Evolutionary conservation across 2,888 invertebrate genomes (phyloP), one percentile per base, ranked within the genome.

Genomic region (Dryocosmus kuriphilus): DNA sequence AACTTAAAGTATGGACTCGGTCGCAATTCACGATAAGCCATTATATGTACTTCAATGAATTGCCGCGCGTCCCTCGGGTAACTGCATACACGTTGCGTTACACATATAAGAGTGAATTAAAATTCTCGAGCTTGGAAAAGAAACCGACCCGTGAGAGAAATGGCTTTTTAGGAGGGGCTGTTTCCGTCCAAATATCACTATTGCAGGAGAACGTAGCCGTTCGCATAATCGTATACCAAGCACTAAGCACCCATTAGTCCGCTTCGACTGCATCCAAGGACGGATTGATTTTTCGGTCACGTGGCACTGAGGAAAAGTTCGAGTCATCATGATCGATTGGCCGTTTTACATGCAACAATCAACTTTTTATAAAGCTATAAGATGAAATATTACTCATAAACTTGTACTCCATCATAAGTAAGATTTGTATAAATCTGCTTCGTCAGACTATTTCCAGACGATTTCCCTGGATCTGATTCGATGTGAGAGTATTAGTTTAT

Each of bases 111-210:
- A 41, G 16, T 67, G 65, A 65, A 67, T 67, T 67, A 67, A 67
- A 67, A 67, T 67, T 41, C 65, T n/a, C 41, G 38, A 24, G 65
- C 65, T 67, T 16, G 65, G 38, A 41, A 71, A 71, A 71, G 46
- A 71, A 71, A 71, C 67, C 27, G 19, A 51, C 30, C 46, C 67
- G 67, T 71, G 67, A 41, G 67, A 71, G 27, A 71, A 71, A 71
- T 6, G 8, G 27, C 46, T 71, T 30, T 71, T 71, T 71, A 71
- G 67, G 67, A n/a, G 38, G 65, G 65, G 41, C 22, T 19, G 24
- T 67, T 67, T 67, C 65, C 41, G 22, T 24, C 65, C 16, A 41
- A 67, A 67, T 41, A 19, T 14, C 65, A 67, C 41, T 67, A 41
- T 67, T 38, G 38, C 65, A 67, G n/a, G n/a, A n/a, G n/a, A n/a